Conservation (phyloP, 2,113 vertebrate genomes). For the Crocuta crocuta region DNA sequence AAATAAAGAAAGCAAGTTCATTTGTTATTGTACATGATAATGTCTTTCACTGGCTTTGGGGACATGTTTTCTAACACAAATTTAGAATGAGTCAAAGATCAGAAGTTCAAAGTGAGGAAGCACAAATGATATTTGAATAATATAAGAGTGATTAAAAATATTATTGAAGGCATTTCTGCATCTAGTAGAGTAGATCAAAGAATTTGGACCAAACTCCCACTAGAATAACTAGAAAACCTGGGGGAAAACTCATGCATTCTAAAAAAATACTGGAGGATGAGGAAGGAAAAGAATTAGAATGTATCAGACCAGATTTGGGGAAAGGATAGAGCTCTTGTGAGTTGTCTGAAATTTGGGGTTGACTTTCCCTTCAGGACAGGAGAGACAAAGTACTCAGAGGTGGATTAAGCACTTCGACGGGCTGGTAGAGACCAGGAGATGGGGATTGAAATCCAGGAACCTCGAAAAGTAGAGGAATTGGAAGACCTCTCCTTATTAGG, state of each 20-base stretch:
- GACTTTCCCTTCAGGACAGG: background rate
- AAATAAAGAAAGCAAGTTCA: background rate
- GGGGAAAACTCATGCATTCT: background rate
- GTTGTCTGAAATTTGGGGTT: background rate
- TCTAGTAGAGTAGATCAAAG: background rate
- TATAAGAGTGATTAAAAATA: background rate
- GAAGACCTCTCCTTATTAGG: background rate
- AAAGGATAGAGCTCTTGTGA: background rate
- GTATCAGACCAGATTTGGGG: background rate
- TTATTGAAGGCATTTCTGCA: background rate
- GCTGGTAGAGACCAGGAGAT: background rate
- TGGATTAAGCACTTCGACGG: background rate
- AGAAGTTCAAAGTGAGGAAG: background rate
- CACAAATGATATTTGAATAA: background rate
- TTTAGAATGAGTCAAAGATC: background rate
- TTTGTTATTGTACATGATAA: background rate
- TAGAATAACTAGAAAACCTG: background rate
- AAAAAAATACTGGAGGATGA: background rate
- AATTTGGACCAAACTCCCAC: background rate
- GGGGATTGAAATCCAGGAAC: background rate
- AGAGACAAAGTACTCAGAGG: background rate
- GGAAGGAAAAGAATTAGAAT: background rate
- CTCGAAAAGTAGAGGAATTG: background rate
- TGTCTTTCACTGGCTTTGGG: background rate
- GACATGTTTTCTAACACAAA: background rate